Evolutionary conservation across 2,113 vertebrate species (phyloP).

Genomic region (Phrynosoma blainvillii): DNA sequence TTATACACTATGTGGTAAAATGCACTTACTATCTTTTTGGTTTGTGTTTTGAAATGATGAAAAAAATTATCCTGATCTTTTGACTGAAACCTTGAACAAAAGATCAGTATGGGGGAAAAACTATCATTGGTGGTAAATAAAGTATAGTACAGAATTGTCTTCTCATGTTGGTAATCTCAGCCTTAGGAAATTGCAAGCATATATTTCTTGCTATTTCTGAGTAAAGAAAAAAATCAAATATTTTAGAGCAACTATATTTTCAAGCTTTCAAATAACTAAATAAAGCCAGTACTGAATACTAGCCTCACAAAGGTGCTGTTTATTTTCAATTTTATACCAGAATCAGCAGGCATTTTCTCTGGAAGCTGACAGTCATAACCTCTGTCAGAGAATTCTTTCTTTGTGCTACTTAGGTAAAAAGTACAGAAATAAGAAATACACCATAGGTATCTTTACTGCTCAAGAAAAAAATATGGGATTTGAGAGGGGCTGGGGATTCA

Average conservation of each 20-base stretch:
- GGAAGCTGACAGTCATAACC: neutral
- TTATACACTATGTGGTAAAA: neutral
- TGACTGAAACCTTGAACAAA: neutral
- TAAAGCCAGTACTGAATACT: accelerated
- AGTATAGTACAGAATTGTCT: accelerated
- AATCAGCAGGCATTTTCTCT: conserved; percentile 8
- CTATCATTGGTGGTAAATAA: conserved; percentile 37
- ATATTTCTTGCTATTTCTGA: conserved; percentile 12
- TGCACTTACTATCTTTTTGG: conserved; percentile 14
- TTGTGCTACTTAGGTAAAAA: conserved; percentile 5
- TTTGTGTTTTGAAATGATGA: neutral
- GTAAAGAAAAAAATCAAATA: neutral
- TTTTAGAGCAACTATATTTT: conserved; percentile 28
- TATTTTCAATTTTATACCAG: conserved; percentile 19
- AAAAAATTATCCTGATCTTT: conserved; percentile 35
- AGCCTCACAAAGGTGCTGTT: neutral
- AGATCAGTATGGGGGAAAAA: conserved; percentile 20
- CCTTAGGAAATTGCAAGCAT: neutral
- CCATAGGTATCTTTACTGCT: neutral
- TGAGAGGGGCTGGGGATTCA: neutral
- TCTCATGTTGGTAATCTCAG: neutral
- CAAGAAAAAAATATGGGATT: neutral
- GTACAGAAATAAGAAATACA: neutral
- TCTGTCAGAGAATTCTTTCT: neutral
- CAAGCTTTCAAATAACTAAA: neutral